Evolutionary conservation across 2,797 vertebrate species (phyloP), one percentile per base, ranked within the genome.

Genomic region (Chrysocyon brachyurus): DNA sequence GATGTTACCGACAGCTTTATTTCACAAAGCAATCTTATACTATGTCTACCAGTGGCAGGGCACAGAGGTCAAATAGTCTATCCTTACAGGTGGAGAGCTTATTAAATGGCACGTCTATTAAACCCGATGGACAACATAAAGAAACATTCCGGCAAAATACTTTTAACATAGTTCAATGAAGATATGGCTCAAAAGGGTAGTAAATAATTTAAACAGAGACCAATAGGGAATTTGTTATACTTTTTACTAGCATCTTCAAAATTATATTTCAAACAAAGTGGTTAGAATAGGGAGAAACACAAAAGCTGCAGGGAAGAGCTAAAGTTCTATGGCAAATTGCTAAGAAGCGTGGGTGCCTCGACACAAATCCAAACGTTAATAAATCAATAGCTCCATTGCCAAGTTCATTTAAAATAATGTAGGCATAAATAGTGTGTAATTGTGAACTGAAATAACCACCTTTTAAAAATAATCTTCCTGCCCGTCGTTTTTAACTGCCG

Each of bases 1-100:
- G 98, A 99, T 99, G 99, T 99, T 99, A 99, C 99, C 99, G 99
- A 99, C 99, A 99, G 99, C 99, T 99, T 99, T 99, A 99, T 99
- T 99, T 99, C 99, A 99, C 99, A 99, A 99, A 99, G 99, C 99
- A 99, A 99, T 99, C 99, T 99, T 99, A 99, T 98, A 99, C 99
- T 99, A 99, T 99, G 99, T 99, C 99, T 99, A 99, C 99, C 99
- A 98, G 99, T 98, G 98, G 98, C 98, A 99, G 99, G 99, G 99
- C 99, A 99, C 98, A 98, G 98, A 98, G 99, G 99, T 99, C 99
- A 99, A 99, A 98, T 98, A 99, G 98, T 98, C 98, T 98, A 98
- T 99, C 99, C 99, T 98, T 98, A 99, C 98, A 98, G 99, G 99
- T 99, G 98, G 98, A 99, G 98, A 98, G 99, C 98, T 99, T 99